Percentiles rank a stretch among this genome's conserved stretches.
phyloP scores from a whole-genome alignment of 2,888 invertebrate genomes.

The Netelia fuscicornis region DNA sequence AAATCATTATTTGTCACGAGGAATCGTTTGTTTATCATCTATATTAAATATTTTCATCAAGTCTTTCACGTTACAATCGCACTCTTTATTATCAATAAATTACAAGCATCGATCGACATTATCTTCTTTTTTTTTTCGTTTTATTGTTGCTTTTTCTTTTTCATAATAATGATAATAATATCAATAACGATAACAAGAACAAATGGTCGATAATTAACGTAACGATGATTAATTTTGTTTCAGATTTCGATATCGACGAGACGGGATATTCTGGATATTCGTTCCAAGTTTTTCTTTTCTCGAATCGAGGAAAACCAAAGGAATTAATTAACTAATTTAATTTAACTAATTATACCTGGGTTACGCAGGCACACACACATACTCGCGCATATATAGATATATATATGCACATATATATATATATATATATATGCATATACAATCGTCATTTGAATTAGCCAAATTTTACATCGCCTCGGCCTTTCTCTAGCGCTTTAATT shows the following conservation, averaged over 20 bases:
- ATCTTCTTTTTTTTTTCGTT: background rate
- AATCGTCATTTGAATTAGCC: constrained; percentile 51
- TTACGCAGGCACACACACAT: constrained; percentile 31
- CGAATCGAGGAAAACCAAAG: constrained; percentile 11
- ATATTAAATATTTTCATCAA: constrained; percentile 28
- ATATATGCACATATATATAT: no score
- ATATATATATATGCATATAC: constrained; percentile 14
- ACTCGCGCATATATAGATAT: background rate
- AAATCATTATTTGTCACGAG: constrained; percentile 50
- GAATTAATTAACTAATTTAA: constrained; percentile 21
- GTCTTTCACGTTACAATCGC: constrained; percentile 64
- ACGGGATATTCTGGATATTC: constrained; percentile 52
- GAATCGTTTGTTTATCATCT: constrained; percentile 25
- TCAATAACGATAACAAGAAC: constrained; percentile 51
- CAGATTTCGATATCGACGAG: constrained; percentile 46
- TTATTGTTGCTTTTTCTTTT: constrained; percentile 25
- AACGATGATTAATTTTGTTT: constrained; percentile 53
- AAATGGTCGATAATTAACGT: constrained; percentile 51
- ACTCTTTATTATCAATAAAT: constrained; percentile 60
- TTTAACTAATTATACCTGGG: constrained; percentile 43
- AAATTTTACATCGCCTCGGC: constrained; percentile 39
- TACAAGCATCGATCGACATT: constrained; percentile 62
- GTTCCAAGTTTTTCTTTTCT: constrained; percentile 4
- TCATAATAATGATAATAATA: constrained; percentile 53
- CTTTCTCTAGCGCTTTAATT: constrained; percentile 49